Percentiles rank a stretch among this genome's conserved stretches.
Evolutionary conservation across 2,888 invertebrate genomes (phyloP).

Genomic region (Drosophila mulleri): DNA sequence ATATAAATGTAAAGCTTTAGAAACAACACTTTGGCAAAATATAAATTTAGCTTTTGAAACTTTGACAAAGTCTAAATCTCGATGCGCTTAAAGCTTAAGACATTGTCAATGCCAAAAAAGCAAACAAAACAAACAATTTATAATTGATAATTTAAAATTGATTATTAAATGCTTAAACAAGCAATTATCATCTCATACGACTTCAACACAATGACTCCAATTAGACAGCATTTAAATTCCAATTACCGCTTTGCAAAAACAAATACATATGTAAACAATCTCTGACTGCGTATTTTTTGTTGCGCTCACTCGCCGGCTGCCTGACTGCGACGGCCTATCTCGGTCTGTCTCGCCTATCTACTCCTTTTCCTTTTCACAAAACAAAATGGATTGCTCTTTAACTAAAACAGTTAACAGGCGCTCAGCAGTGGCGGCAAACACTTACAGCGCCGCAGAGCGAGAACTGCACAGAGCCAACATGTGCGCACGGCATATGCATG

Average conservation of each 20-base stretch:
- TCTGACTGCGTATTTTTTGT: constrained; percentile 10
- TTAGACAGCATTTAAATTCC: neutral
- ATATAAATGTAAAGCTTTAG: constrained; percentile 35
- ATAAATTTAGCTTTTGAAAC: constrained; percentile 51
- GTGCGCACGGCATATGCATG: neutral
- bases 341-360: constrained; percentile 46
- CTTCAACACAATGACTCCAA: neutral
- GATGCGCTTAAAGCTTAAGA: constrained; percentile 73
- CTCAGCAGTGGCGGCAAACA: constrained; percentile 40
- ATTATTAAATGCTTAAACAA: neutral
- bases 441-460: constrained; percentile 22
- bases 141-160: neutral
- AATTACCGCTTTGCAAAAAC: neutral
- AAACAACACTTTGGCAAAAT: constrained; percentile 12
- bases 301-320: constrained; percentile 26
- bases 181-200: too few species aligned
- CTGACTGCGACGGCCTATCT: constrained; percentile 14
- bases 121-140: neutral
- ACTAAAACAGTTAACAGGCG: constrained; percentile 85
- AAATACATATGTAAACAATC: neutral
- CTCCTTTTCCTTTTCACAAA: constrained; percentile 77
- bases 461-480: constrained; percentile 45
- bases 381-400: constrained; percentile 85
- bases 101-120: constrained; percentile 1
- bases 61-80: constrained; percentile 63